Evolutionary conservation across 2,888 invertebrate species (phyloP), one percentile per base, ranked within the genome.

Genomic region (Cylindroiulus punctatus): DNA sequence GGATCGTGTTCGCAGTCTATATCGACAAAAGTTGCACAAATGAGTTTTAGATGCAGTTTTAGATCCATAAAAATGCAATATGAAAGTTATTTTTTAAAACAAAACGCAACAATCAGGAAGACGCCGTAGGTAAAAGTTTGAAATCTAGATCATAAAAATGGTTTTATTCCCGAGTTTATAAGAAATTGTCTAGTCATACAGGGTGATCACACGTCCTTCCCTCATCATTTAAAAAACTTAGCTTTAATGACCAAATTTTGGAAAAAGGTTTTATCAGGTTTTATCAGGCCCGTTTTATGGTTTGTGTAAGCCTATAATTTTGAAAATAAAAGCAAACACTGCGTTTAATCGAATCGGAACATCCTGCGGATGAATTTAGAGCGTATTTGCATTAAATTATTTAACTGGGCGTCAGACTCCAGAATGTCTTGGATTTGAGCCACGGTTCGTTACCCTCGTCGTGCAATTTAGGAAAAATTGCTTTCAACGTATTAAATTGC

Each of bases 401-500:
- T 76, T 76, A 22, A 76, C 30, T 30, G 26, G 30, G 76, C 26
- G 30, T 76, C 57, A 76, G 76, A 76, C 76, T 76, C 76, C 76
- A 76, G 76, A 30, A 76, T 76, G 76, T 76, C 76, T 76, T 76
- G 76, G 76, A 76, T 76, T 76, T 76, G 30, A 76, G 76, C 76
- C 76, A 76, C 76, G 76, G 76, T 76, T 76, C 76, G 76, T 76
- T 76, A 76, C 76, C 76, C 76, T 30, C 76, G 26, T 76, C 30
- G 76, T 76, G 76, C 76, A 76, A 76, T 76, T 76, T 76, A 30
- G 26, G 30, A 76, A 76, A 76, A 76, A 76, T 76, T 76, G 76
- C 76, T 76, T 76, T 76, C 76, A 76, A 76, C 76, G 76, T 76
- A 76, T 76, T 76, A 76, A 76, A 76, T 76, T 76, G 76, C 76